A percentile compares a stretch with the other conserved stretches of the same genome.
phyloP scores from a whole-genome alignment of 2,888 invertebrate species.

The Amaurobius ferox region DNA sequence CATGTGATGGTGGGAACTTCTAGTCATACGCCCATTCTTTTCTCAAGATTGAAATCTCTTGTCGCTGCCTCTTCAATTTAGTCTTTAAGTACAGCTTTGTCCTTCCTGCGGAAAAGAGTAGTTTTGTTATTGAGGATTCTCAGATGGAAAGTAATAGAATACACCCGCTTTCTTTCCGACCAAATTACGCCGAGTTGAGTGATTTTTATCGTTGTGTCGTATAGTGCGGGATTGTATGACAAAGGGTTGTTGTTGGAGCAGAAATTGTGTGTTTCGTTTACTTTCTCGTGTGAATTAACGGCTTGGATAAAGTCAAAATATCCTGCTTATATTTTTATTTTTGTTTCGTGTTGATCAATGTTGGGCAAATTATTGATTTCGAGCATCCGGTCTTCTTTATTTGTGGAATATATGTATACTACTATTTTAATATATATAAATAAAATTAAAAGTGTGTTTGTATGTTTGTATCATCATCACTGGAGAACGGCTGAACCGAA shows the following conservation, averaged over 20 bases:
- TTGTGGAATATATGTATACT: too few relatives aligned
- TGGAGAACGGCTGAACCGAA: too few relatives aligned
- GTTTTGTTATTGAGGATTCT: constrained; percentile 36
- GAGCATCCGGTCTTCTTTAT: too few relatives aligned
- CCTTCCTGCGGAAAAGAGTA: constrained; percentile 16
- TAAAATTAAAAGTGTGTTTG: too few relatives aligned
- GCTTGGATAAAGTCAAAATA: neutral
- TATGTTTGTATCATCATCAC: too few relatives aligned
- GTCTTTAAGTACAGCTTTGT: constrained; percentile 49
- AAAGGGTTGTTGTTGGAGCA: neutral
- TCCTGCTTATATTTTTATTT: too few relatives aligned
- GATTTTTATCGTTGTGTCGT: constrained; percentile 4
- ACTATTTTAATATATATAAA: too few relatives aligned
- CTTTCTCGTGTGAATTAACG: neutral
- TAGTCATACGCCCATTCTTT: constrained; percentile 25
- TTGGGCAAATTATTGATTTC: too few relatives aligned
- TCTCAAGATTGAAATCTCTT: constrained; percentile 38
- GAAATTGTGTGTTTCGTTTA: neutral
- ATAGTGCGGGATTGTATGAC: neutral
- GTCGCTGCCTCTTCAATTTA: constrained; percentile 24
- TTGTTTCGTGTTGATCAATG: too few relatives aligned
- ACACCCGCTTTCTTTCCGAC: constrained; percentile 6
- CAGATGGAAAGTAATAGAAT: constrained; percentile 5
- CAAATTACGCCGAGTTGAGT: constrained; percentile 8
- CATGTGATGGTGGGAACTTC: neutral